Base-by-base conservation (phyloP, 2,888 invertebrate genomes). In the Caenorhabditis afra region DNA sequence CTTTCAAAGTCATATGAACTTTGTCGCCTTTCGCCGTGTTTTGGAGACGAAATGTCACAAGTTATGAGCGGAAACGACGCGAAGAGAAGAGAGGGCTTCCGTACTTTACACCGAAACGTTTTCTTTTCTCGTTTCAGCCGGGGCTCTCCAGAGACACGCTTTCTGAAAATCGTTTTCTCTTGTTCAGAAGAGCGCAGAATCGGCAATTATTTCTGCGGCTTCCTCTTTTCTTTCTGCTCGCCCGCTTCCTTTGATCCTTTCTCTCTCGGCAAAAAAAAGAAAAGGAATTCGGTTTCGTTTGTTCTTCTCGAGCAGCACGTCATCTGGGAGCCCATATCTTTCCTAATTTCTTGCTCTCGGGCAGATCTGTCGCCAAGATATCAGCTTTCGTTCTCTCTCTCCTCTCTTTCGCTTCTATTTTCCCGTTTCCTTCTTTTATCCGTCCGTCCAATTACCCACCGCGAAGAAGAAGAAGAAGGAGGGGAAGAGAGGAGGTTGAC, bases 361-460 rank as follows among this genome's bases (percentile, higher is more conserved):
- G 12, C 61, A 61, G 70, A 70, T 70, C 47, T 55, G 22, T 61
- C 45, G 55, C 61, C 61, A 55, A 70, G 70, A 62, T 70, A 70
- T 70, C 70, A 70, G 61, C 61, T 70, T 70, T 70, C 61, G 20
- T 18, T 20, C 53, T 55, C 39, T 23, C 37, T 22, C 61, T 10
- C 53, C 12, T 44, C 52, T 53, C 64, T 14, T 18, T 39, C 18
- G 14, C 37, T 39, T 37, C 39, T 39, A 39, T 52, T 20, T 37
- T 29, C 35, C 52, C n/a, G 35, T 29, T 23, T 35, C 18, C n/a
- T n/a, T n/a, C n/a, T n/a, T n/a, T n/a, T n/a, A n/a, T n/a, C n/a
- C n/a, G n/a, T n/a, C n/a, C 50, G 23, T 52, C 61, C 70, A 70
- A 70, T 61, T 70, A 70, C 70, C 61, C 41, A n/a, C 66, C 39